phyloP scores from a whole-genome alignment of 2,797 vertebrate genomes.

The Lophius americanus region DNA sequence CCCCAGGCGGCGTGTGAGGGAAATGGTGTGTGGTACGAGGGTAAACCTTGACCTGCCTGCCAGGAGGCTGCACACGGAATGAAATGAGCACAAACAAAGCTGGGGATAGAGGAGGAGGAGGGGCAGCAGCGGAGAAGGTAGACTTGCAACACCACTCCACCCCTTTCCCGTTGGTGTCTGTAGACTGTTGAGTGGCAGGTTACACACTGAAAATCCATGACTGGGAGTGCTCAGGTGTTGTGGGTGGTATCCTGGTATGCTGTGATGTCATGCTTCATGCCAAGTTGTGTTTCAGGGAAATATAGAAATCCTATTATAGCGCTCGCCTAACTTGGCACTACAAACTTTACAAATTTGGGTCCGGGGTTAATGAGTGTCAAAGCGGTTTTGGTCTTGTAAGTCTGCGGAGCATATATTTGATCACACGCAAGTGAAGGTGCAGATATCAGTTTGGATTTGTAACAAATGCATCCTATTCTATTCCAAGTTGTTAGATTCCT shows the following conservation, averaged over 20 bases:
- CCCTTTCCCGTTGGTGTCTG: constrained; percentile 36
- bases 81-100: constrained; percentile 82
- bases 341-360: constrained; percentile 75
- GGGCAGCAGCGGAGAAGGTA: constrained; percentile 46
- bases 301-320: constrained; percentile 81
- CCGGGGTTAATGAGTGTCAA: constrained; percentile 73
- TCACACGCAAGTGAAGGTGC: constrained; percentile 31
- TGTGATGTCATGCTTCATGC: constrained; percentile 72
- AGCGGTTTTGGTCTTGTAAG: constrained; percentile 57
- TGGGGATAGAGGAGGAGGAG: constrained; percentile 41
- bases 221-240: constrained; percentile 76
- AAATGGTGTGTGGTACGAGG: constrained; percentile 95
- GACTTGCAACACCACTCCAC: constrained; percentile 47
- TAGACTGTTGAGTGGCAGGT: constrained; percentile 57
- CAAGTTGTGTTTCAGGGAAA: constrained; percentile 73
- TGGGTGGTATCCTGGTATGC: constrained; percentile 72
- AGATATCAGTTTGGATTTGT: constrained; percentile 1
- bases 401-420: constrained; percentile 64
- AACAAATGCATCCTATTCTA: not conserved
- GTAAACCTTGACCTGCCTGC: constrained; percentile 97
- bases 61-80: constrained; percentile 84
- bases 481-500: constrained; percentile 8
- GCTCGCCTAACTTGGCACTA: constrained; percentile 73
- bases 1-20: constrained; percentile 85
- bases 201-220: constrained; percentile 42